phyloP scores from a whole-genome alignment of 2,888 invertebrate genomes.

The Ptilodon capucinus region DNA sequence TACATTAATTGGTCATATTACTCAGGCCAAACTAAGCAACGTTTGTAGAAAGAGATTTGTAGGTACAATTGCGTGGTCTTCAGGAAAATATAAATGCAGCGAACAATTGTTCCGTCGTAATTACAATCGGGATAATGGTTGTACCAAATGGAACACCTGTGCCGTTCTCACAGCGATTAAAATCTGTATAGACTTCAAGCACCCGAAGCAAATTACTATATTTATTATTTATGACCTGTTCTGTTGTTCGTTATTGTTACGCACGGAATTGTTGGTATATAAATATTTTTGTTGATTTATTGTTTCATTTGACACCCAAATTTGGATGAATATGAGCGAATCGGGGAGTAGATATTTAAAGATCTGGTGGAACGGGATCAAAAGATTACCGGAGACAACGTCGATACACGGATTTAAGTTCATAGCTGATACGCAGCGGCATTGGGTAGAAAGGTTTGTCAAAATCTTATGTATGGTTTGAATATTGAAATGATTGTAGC shows the following conservation, averaged over 20 bases:
- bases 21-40: background rate
- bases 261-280: conserved; percentile 28
- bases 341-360: conserved; percentile 55
- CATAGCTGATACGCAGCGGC: conserved; percentile 83
- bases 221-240: conserved; percentile 25
- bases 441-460: conserved; percentile 84
- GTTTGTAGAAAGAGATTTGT: background rate
- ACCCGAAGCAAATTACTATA: conserved; percentile 9
- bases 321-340: conserved; percentile 44
- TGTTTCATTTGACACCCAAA: conserved; percentile 6
- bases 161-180: conserved; percentile 45
- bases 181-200: conserved; percentile 36
- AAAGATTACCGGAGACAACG: conserved; percentile 72
- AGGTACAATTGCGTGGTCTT: background rate
- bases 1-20: background rate
- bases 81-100: background rate
- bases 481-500: no score
- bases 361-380: conserved; percentile 76
- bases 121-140: conserved; percentile 22
- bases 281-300: conserved; percentile 7
- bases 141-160: conserved; percentile 43
- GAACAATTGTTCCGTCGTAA: conserved; percentile 2
- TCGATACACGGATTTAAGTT: conserved; percentile 86
- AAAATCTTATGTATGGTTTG: no score
- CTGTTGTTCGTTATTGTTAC: conserved; percentile 16